Percentiles rank a stretch among this genome's conserved stretches.
Conservation (phyloP, 1,140 invertebrate species). For the Schlechtendalia chinensis region DNA sequence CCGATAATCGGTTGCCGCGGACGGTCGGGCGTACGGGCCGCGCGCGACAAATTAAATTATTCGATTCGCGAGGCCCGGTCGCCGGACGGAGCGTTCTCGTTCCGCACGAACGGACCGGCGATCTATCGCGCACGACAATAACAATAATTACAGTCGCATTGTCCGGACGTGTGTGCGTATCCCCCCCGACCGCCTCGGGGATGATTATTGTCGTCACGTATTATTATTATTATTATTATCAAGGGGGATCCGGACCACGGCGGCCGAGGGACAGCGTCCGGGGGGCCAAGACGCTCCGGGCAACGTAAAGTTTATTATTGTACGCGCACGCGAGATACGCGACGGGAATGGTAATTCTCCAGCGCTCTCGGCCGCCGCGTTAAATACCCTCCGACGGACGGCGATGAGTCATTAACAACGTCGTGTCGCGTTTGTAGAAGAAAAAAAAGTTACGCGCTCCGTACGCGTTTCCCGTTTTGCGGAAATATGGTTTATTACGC, state of each 20-base stretch:
- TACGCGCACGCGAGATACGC: conserved; percentile 32
- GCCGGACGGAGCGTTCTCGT: too few relatives aligned
- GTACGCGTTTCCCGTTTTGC: too few relatives aligned
- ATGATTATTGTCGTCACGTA: conserved; percentile 18
- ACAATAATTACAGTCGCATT: conserved; percentile 44
- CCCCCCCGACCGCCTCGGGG: neutral
- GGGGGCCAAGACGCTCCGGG: conserved; percentile 30
- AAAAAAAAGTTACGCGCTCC: neutral
- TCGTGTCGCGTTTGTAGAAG: too few relatives aligned
- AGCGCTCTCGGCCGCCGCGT: neutral
- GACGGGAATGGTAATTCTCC: conserved; percentile 31
- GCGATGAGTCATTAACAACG: conserved; percentile 37
- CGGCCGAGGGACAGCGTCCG: neutral
- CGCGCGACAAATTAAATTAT: neutral
- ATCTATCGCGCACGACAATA: conserved; percentile 22
- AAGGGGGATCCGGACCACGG: too few relatives aligned
- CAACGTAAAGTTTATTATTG: neutral
- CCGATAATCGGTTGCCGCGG: too few relatives aligned
- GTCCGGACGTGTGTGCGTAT: neutral
- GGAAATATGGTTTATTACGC: too few relatives aligned
- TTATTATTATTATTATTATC: too few relatives aligned
- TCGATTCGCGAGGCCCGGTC: neutral
- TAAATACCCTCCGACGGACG: conserved; percentile 15
- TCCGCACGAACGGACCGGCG: neutral
- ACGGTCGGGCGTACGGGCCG: too few relatives aligned